These are phyloP conservation scores for Microtus ochrogaster DNA, from an alignment of 2,113 vertebrate species.

Conservation along the genomic window DNA sequence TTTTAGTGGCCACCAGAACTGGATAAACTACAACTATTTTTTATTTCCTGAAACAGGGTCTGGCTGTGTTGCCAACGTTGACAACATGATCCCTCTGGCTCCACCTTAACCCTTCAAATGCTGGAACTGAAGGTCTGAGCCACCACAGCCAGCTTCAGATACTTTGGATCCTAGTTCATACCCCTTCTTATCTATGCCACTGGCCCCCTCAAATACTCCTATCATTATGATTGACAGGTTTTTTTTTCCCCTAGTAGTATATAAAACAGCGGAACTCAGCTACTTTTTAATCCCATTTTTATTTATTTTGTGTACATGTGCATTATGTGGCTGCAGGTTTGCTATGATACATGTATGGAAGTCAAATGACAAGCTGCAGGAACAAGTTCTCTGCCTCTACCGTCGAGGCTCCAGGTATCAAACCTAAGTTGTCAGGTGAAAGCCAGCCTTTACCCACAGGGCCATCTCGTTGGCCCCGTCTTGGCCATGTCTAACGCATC, in stretches of 20 bases:
- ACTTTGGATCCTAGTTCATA: neutral
- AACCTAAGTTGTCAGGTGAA: no score
- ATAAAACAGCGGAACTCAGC: conserved; percentile 23
- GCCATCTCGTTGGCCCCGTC: neutral
- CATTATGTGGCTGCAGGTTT: neutral
- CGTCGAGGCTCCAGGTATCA: neutral
- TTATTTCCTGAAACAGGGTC: neutral
- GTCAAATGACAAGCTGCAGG: neutral
- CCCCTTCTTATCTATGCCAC: neutral
- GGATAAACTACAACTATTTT: neutral
- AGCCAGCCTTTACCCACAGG: neutral
- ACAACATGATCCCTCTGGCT: neutral
- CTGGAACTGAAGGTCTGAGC: neutral
- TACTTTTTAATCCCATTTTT: neutral
- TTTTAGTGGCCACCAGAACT: neutral
- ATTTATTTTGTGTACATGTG: neutral
- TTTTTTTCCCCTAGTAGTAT: neutral
- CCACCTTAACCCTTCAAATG: neutral
- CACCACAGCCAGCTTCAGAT: neutral
- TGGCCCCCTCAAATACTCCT: neutral
- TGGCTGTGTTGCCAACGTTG: neutral
- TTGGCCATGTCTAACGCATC: neutral
- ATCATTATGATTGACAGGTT: neutral
- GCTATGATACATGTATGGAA: neutral
- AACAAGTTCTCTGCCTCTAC: no score